Conservation (phyloP, 2,113 vertebrate genomes). For the Panthera leo region DNA sequence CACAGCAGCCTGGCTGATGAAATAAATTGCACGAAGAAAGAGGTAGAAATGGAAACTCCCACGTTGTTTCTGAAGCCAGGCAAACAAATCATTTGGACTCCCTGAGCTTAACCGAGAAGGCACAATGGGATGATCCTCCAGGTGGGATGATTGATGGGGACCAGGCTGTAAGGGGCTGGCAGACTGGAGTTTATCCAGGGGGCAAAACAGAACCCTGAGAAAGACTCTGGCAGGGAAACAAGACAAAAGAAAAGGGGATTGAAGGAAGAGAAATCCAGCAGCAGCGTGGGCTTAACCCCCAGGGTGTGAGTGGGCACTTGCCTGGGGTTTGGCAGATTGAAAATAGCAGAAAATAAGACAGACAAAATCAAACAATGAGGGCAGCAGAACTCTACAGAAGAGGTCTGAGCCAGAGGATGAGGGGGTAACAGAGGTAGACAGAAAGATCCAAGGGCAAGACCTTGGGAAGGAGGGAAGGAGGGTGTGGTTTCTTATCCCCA, state of each 20-base stretch:
- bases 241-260: neutral
- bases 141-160: neutral
- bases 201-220: neutral
- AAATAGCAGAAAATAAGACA: neutral
- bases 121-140: neutral
- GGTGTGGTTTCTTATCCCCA: neutral
- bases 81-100: neutral
- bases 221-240: neutral
- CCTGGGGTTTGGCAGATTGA: neutral
- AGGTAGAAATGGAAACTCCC: neutral
- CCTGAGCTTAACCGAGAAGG: neutral
- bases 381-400: neutral
- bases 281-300: neutral
- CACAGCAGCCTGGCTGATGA: neutral
- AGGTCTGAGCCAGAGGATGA: neutral
- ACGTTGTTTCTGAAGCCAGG: neutral
- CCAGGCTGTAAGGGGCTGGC: neutral
- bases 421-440: neutral
- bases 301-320: neutral
- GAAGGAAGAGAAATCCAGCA: neutral
- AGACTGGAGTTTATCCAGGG: neutral
- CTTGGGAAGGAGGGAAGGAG: neutral
- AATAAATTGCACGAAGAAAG: neutral
- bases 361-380: neutral
- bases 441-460: neutral